A percentile compares a stretch with the other conserved stretches of the same genome.
These are phyloP conservation scores for Luperina testacea DNA, from an alignment of 2,888 invertebrate genomes.

Conservation along the genomic window DNA sequence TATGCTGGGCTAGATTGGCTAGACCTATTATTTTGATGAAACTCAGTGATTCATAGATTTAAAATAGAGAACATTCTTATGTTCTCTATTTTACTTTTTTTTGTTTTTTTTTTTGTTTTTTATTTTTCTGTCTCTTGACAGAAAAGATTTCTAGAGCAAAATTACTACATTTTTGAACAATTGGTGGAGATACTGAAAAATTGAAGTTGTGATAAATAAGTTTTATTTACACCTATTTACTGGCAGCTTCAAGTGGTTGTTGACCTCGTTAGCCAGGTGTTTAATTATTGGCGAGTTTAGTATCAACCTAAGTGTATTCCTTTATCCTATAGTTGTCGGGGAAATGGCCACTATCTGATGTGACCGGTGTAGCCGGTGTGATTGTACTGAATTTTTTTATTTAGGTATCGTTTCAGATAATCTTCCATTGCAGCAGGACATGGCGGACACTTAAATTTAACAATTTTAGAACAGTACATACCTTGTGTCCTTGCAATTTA, in stretches of 20 bases:
- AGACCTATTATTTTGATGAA: not conserved
- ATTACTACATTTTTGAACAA: not conserved
- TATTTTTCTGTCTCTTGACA: too few species aligned
- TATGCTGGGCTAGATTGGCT: not conserved
- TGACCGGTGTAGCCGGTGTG: not conserved
- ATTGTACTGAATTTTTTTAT: not conserved
- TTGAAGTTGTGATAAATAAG: constrained; percentile 3
- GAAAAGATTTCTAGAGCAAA: not conserved
- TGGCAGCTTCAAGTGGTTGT: constrained; percentile 47
- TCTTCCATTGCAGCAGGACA: not conserved
- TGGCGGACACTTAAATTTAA: constrained; percentile 1
- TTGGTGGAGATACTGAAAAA: not conserved
- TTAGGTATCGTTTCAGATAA: not conserved
- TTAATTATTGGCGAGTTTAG: constrained; percentile 24
- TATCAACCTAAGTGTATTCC: constrained; percentile 15
- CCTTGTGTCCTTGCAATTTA: constrained; percentile 47
- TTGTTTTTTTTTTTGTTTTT: too few species aligned
- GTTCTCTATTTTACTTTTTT: too few species aligned
- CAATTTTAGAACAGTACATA: constrained; percentile 25
- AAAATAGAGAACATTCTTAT: too few species aligned
- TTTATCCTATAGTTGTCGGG: constrained; percentile 3
- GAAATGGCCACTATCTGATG: constrained; percentile 14
- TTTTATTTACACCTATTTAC: constrained; percentile 11
- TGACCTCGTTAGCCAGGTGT: constrained; percentile 42
- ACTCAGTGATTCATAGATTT: not conserved